Evolutionary conservation across 2,888 invertebrate genomes (phyloP).

Genomic region (Watsonalla binaria): DNA sequence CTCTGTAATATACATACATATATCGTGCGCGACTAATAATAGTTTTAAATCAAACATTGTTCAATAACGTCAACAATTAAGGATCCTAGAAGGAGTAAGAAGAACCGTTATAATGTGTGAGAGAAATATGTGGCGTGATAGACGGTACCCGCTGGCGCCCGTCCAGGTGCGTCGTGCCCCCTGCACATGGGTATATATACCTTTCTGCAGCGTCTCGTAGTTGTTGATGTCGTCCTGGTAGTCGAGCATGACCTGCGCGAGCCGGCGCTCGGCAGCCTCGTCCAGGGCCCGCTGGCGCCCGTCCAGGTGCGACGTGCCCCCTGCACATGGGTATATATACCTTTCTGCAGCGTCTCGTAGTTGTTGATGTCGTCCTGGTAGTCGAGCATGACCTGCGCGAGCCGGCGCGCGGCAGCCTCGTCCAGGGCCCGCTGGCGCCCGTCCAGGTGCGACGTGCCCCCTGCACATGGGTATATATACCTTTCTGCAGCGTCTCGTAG

Average conservation of each 20-base stretch:
- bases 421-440: no score
- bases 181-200: slow-evolving; percentile 46
- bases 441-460: no score
- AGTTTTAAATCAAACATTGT: neutral
- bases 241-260: slow-evolving; percentile 89
- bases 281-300: slow-evolving; percentile 86
- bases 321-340: slow-evolving; percentile 65
- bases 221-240: slow-evolving; percentile 88
- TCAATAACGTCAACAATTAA: no score
- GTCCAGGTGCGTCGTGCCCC: no score
- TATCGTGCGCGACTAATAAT: neutral
- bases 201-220: slow-evolving; percentile 82
- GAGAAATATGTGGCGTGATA: no score
- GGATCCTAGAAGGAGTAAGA: no score
- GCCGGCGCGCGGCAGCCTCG: no score
- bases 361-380: slow-evolving; percentile 83
- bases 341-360: slow-evolving; percentile 65
- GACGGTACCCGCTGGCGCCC: no score
- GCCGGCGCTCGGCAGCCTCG: slow-evolving; percentile 85
- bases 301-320: slow-evolving; percentile 85
- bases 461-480: slow-evolving; percentile 46
- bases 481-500: slow-evolving; percentile 82
- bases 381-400: no score
- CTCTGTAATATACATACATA: slow-evolving; percentile 57
- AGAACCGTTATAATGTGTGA: no score